phyloP scores from a whole-genome alignment of 2,113 vertebrate genomes.

The Bufo bufo region DNA sequence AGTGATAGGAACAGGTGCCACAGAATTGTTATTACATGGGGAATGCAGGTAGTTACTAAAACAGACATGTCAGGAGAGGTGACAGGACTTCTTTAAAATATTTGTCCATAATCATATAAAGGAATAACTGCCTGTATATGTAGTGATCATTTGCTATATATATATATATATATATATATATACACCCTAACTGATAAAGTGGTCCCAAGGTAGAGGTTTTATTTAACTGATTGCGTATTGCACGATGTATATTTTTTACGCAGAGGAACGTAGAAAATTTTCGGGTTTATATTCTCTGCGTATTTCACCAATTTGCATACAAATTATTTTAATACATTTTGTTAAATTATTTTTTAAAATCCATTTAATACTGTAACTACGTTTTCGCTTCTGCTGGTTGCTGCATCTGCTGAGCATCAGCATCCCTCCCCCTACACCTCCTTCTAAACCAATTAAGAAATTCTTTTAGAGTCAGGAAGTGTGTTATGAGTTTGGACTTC shows the following conservation, averaged over 20 bases:
- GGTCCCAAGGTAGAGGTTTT: neutral
- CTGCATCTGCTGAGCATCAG: constrained; percentile 33
- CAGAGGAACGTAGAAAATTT: no score
- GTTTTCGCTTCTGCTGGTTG: neutral
- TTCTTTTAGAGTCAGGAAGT: constrained; percentile 51
- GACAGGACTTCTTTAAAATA: no score
- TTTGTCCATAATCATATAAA: no score
- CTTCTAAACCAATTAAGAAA: constrained; percentile 55
- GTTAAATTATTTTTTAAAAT: neutral
- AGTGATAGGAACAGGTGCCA: no score
- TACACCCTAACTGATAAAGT: neutral
- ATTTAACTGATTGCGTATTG: neutral
- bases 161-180: no score
- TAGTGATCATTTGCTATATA: no score
- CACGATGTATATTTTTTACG: no score
- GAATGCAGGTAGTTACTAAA: no score
- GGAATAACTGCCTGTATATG: no score
- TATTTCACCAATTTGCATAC: neutral
- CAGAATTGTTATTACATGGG: no score
- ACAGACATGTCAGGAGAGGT: no score
- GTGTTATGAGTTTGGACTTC: constrained; percentile 32
- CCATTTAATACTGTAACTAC: neutral
- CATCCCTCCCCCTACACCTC: constrained; percentile 39
- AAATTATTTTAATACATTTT: neutral
- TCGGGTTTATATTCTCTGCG: neutral